A percentile compares a stretch with the other conserved stretches of the same genome.
Evolutionary conservation across 2,113 vertebrate genomes (phyloP).

Genomic region (Zosterops hypoxanthus): DNA sequence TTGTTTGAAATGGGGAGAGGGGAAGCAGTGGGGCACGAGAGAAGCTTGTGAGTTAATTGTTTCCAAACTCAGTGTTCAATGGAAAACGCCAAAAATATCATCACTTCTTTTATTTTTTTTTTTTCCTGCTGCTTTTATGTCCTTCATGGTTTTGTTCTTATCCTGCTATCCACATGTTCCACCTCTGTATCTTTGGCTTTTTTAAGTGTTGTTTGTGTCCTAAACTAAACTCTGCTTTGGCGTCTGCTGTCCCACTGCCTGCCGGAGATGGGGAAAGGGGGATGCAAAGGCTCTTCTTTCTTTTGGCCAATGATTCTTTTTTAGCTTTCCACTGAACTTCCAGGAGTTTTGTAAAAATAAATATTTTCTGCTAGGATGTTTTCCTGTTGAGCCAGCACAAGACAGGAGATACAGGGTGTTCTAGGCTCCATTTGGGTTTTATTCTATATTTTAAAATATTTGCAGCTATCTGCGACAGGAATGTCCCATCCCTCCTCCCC

Average conservation of each 20-base stretch:
- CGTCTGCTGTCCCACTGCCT: background rate
- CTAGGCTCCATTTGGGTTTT: background rate
- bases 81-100: background rate
- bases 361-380: background rate
- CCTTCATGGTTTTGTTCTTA: background rate
- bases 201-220: background rate
- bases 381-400: background rate
- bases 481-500: background rate
- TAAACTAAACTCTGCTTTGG: background rate
- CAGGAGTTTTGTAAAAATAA: background rate
- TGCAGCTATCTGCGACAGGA: background rate
- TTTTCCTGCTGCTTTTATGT: background rate
- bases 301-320: background rate
- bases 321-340: background rate
- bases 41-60: background rate
- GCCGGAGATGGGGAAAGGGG: background rate
- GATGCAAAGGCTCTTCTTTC: background rate
- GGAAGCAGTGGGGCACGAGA: fast-evolving
- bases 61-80: background rate
- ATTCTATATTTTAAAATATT: background rate
- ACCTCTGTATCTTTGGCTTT: background rate
- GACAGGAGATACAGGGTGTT: background rate
- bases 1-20: background rate
- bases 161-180: background rate
- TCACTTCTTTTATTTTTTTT: background rate